phyloP scores from a whole-genome alignment of 1,140 invertebrate species.

The Drosophila insularis region DNA sequence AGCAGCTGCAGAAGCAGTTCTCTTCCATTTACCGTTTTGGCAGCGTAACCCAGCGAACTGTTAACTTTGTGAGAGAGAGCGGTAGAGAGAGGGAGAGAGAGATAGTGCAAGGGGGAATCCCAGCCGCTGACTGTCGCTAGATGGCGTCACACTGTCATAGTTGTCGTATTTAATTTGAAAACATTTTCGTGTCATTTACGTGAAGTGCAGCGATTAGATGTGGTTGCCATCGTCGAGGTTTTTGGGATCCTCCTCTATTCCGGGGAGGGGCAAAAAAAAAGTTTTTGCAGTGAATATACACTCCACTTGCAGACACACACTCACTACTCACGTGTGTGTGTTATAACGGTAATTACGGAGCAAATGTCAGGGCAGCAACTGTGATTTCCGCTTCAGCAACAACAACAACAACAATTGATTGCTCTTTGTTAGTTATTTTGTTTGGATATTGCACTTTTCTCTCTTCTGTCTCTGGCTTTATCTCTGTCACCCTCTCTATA shows the following conservation, averaged over 20 bases:
- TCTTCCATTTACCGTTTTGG: constrained; percentile 29
- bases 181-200: constrained; percentile 66
- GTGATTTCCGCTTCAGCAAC: constrained; percentile 72
- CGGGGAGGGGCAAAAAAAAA: not conserved
- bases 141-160: not conserved
- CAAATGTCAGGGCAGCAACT: constrained; percentile 64
- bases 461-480: constrained; percentile 10
- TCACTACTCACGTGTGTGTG: constrained; percentile 27
- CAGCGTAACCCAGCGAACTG: constrained; percentile 41
- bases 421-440: constrained; percentile 36
- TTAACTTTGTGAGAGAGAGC: constrained; percentile 24
- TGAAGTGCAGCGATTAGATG: constrained; percentile 61
- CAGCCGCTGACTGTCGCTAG: constrained; percentile 2
- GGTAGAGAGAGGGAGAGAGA: too few species aligned
- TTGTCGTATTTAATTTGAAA: constrained; percentile 57
- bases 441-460: constrained; percentile 55
- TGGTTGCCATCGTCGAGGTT: constrained; percentile 36
- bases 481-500: constrained; percentile 18
- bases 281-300: constrained; percentile 50
- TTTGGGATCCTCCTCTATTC: constrained; percentile 13
- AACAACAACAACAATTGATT: constrained; percentile 70
- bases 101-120: too few species aligned
- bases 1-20: too few species aligned
- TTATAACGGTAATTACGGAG: constrained; percentile 67
- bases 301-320: constrained; percentile 32